Evolutionary conservation across 2,797 vertebrate genomes (phyloP), one percentile per base, ranked within the genome.

Genomic region (Chaunax sp.): DNA sequence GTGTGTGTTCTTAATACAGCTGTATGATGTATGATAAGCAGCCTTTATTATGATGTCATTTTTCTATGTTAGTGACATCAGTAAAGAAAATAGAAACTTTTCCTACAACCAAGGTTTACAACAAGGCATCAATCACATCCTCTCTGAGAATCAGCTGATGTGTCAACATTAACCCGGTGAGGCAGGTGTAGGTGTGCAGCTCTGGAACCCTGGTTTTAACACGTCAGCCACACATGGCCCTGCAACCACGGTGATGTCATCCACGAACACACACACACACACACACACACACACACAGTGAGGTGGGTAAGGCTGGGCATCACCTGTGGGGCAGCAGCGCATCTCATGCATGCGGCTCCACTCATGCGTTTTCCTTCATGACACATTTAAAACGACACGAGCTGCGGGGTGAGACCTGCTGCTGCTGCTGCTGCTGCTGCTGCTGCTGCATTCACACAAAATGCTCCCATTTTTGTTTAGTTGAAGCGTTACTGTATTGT

Each of bases 221-320:
- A 73, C 82, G 81, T 77, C 65, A 15, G 61, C 61, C 71, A 72
- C 82, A 85, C 70, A 75, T 28, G 69, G 68, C 63, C 66, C 78
- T 75, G 78, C 69, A 85, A 80, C 75, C n/a, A n/a, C n/a, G 71
- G 75, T 86, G 85, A 85, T 70, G 82, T 86, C 50, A 55, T 51
- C 35, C 59, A 72, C 47, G 38, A 65, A 19, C 49, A 53, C 37
- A 77, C 65, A 61, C 63, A 66, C 64, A 40, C 59, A 47, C 50
- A 45, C 57, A 56, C 44, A 53, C 68, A 77, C 55, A 52, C 43
- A 58, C 46, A 41, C 25, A 28, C 47, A 60, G 16, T 5, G 6
- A 22, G 20, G 20, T 23, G 11, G 43, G 43, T 19, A 37, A 37
- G 12, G 35, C 35, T 37, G 12, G n/a, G 3, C 37, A 38, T 16